These are phyloP conservation scores for Palythoa caribaeorum DNA, from an alignment of 92 coral and sea anemone species.

Conservation along the genomic window DNA sequence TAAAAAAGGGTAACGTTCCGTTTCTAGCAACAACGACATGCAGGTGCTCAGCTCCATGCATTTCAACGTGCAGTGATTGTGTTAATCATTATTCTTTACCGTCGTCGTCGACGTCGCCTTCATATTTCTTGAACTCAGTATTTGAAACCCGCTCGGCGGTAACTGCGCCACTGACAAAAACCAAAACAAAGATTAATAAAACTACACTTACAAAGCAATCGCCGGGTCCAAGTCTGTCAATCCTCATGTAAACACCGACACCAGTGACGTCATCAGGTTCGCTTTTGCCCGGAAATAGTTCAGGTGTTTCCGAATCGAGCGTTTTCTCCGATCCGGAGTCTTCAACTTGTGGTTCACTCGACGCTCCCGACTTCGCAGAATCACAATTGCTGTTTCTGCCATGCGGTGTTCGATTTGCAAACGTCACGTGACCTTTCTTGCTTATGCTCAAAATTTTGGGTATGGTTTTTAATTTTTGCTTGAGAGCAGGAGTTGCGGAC, in stretches of 20 bases:
- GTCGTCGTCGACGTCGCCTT: too few relatives aligned
- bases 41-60: too few relatives aligned
- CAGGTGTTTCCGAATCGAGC: background rate
- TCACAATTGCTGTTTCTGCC: background rate
- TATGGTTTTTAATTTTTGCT: background rate
- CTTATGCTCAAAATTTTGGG: background rate
- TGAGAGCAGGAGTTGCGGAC: constrained; percentile 18
- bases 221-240: constrained; percentile 80
- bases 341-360: constrained; percentile 23
- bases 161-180: background rate
- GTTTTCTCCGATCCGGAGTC: background rate
- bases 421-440: background rate
- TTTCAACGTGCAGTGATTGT: too few relatives aligned
- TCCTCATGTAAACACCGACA: constrained; percentile 84
- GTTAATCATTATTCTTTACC: too few relatives aligned
- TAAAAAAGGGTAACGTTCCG: too few relatives aligned
- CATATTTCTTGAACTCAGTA: too few relatives aligned
- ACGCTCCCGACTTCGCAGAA: constrained; percentile 6
- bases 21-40: too few relatives aligned
- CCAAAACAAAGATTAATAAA: background rate
- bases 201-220: constrained; percentile 76
- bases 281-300: background rate
- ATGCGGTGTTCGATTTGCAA: background rate
- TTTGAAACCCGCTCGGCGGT: background rate
- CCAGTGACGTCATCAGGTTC: constrained; percentile 60